Conservation (phyloP, 2,113 vertebrate genomes). For the Eclectus roratus region DNA sequence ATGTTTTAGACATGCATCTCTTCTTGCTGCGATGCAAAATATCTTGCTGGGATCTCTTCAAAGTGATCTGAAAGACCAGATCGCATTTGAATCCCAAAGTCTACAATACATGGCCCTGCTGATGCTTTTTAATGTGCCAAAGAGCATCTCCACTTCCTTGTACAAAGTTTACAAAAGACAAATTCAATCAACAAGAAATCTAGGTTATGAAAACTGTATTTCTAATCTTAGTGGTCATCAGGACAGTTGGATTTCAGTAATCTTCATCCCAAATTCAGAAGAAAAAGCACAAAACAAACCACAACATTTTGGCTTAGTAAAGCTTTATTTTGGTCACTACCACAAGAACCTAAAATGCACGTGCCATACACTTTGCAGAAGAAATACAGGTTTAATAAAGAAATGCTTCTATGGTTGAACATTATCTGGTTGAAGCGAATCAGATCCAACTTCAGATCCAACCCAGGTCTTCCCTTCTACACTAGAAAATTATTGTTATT, state of each 20-base stretch:
- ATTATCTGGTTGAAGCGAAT: neutral
- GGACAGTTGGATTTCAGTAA: neutral
- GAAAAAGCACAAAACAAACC: neutral
- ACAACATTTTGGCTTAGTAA: neutral
- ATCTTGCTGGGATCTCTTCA: neutral
- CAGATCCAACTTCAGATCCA: neutral
- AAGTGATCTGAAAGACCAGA: neutral
- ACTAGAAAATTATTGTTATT: neutral
- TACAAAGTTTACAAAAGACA: neutral
- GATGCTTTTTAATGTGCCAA: neutral
- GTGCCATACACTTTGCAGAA: neutral
- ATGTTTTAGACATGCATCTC: neutral
- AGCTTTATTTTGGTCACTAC: neutral
- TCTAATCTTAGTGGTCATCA: neutral
- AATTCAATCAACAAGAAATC: neutral
- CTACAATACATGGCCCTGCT: neutral
- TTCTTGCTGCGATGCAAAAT: neutral
- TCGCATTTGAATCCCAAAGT: neutral
- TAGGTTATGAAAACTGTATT: neutral
- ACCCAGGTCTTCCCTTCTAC: neutral
- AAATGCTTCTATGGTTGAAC: neutral
- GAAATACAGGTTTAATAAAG: neutral
- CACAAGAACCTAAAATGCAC: neutral
- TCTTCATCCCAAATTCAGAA: neutral
- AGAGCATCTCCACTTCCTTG: neutral